Evolutionary conservation across 1,140 invertebrate genomes (phyloP).

Genomic region (Drosophila rufa): DNA sequence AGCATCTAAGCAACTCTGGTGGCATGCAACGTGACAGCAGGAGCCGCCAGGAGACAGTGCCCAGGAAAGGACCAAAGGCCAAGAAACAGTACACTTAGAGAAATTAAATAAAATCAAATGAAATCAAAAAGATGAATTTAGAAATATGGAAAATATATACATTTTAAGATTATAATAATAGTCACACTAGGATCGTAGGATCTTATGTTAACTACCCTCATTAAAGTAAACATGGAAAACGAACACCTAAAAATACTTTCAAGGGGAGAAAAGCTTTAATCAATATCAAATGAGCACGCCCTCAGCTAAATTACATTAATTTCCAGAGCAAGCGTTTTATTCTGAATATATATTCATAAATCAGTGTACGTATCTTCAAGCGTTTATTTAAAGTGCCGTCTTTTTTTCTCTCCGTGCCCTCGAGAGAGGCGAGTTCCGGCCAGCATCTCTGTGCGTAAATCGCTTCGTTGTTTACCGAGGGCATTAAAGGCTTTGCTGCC

Average conservation of each 20-base stretch:
- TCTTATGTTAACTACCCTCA: too few relatives aligned
- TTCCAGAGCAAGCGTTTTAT: too few relatives aligned
- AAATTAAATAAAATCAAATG: not conserved
- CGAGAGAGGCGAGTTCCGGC: slow-evolving; percentile 2
- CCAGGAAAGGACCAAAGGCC: not conserved
- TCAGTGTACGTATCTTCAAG: too few relatives aligned
- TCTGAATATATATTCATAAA: too few relatives aligned
- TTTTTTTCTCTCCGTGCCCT: slow-evolving; percentile 9
- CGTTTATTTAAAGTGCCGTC: too few relatives aligned
- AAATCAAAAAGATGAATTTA: too few relatives aligned
- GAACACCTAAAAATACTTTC: too few relatives aligned
- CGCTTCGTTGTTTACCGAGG: slow-evolving; percentile 68
- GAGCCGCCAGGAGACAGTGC: slow-evolving; percentile 17
- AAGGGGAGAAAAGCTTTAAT: too few relatives aligned
- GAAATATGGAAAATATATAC: not conserved
- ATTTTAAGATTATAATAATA: not conserved
- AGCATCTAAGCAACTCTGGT: slow-evolving; percentile 46
- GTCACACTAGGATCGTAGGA: too few relatives aligned
- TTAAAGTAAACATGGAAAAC: too few relatives aligned
- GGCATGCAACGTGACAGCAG: slow-evolving; percentile 66
- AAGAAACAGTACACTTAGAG: slow-evolving; percentile 5
- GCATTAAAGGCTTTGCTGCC: slow-evolving; percentile 76
- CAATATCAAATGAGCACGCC: too few relatives aligned
- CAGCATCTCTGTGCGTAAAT: slow-evolving; percentile 68
- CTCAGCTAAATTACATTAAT: too few relatives aligned